Evolutionary conservation across 2,797 vertebrate species (phyloP), one percentile per base, ranked within the genome.

Genomic region (Loriculus beryllinus): DNA sequence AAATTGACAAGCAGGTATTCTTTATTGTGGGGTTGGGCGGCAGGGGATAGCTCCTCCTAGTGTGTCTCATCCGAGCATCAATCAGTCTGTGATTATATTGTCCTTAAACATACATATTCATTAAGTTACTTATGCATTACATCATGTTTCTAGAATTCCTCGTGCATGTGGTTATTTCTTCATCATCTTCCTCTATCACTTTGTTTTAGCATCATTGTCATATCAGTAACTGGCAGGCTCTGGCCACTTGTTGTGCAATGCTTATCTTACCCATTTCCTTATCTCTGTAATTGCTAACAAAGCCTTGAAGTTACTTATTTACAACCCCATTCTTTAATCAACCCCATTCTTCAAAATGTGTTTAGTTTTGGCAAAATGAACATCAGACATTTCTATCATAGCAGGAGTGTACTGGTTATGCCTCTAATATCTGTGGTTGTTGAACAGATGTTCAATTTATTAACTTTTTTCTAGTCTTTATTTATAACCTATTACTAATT

Each of bases 291-390:
- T n/a, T n/a, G 20, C 52, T 54, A n/a, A 14, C 31, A 54, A 54
- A 54, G 31, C 52, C 52, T 54, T 54, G 31, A 54, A 54, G 52
- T 54, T n/a, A 54, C 52, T n/a, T n/a, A 21, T 21, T 54, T 54
- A n/a, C 12, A 54, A 54, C 52, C 20, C 19, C 31, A n/a, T 21
- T 54, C 51, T 52, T 31, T 18, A n/a, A 4, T 31, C 51, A 52
- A 20, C 51, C 18, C 29, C 18, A 20, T 52, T 52, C 51, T 54
- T 54, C 51, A 54, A n/a, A 54, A 59, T 3, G 1, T 56, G 40
- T 62, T 77, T 42, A 45, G 64, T 68, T 87, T 67, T 94, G 48
- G 52, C 57, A 93, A 93, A 92, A 82, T 77, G 42, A 81, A 28
- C 25, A 70, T 20, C 59, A 59, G 45, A 6, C 6, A 6, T 23